These are phyloP conservation scores for Ophthalmolycus amberensis DNA, from an alignment of 2,113 vertebrate species.

Conservation along the genomic window DNA sequence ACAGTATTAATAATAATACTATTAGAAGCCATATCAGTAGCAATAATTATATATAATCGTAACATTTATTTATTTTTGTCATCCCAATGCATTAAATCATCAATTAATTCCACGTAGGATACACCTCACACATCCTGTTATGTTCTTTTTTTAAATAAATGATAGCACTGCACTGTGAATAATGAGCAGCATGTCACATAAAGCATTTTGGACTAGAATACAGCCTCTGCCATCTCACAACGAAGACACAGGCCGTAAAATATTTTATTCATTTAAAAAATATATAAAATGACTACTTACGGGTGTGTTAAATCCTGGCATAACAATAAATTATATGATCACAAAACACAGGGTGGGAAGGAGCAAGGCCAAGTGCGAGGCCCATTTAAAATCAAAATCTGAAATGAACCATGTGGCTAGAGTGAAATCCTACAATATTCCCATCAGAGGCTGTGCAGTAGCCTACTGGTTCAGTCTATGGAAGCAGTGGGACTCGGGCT, in stretches of 20 bases:
- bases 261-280: slow-evolving; percentile 48
- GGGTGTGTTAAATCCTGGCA: slow-evolving; percentile 88
- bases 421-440: slow-evolving; percentile 78
- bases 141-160: slow-evolving; percentile 51
- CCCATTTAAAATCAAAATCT: slow-evolving; percentile 80
- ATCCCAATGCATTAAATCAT: slow-evolving; percentile 24
- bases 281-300: slow-evolving; percentile 84
- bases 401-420: slow-evolving; percentile 75
- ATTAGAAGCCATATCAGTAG: not conserved
- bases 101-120: slow-evolving; percentile 29
- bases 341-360: slow-evolving; percentile 75
- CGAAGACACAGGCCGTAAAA: slow-evolving; percentile 35
- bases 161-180: slow-evolving; percentile 37
- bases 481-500: slow-evolving; percentile 80
- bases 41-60: slow-evolving; percentile 10
- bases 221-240: slow-evolving; percentile 18
- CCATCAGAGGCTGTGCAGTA: slow-evolving; percentile 74
- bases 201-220: slow-evolving; percentile 27
- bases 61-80: slow-evolving; percentile 12
- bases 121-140: slow-evolving; percentile 25
- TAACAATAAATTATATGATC: slow-evolving; percentile 86
- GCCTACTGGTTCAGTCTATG: slow-evolving; percentile 76
- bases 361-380: slow-evolving; percentile 73
- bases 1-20: not conserved
- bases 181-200: slow-evolving; percentile 41